A percentile compares a stretch with the other conserved stretches of the same genome.
Conservation (phyloP, 2,888 invertebrate species). For the Mythimna albipuncta region DNA sequence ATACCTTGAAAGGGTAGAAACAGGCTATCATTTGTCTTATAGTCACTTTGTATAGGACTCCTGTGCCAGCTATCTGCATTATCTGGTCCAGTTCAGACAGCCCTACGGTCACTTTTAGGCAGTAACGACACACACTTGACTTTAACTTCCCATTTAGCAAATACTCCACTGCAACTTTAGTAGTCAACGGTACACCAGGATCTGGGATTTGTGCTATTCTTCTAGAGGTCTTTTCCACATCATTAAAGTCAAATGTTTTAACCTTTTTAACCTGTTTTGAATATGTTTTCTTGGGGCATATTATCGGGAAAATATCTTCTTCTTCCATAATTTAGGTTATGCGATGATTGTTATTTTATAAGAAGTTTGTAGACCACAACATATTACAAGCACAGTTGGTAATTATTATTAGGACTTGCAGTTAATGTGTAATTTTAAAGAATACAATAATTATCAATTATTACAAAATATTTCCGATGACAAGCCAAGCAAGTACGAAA, state of each 20-base stretch:
- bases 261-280: slow-evolving; percentile 39
- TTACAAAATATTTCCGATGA: slow-evolving; percentile 31
- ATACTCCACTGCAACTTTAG: slow-evolving; percentile 80
- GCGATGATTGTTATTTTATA: slow-evolving; percentile 11
- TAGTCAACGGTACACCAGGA: slow-evolving; percentile 69
- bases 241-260: slow-evolving; percentile 8
- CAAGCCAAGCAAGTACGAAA: slow-evolving; percentile 54
- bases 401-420: neutral
- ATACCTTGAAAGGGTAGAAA: slow-evolving; percentile 85
- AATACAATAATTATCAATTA: neutral
- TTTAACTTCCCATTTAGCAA: slow-evolving; percentile 79
- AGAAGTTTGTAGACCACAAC: slow-evolving; percentile 5
- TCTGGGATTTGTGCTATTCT: neutral
- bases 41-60: slow-evolving; percentile 78
- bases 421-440: neutral
- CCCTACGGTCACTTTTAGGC: slow-evolving; percentile 73
- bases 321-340: slow-evolving; percentile 70
- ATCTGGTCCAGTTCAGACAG: slow-evolving; percentile 81
- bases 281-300: slow-evolving; percentile 58
- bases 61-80: slow-evolving; percentile 77
- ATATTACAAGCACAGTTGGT: slow-evolving; percentile 27
- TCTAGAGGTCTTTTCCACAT: slow-evolving; percentile 17
- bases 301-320: slow-evolving; percentile 54
- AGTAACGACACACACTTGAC: slow-evolving; percentile 82
- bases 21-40: slow-evolving; percentile 83